A percentile compares a stretch with the other conserved stretches of the same genome.
Evolutionary conservation across 2,888 invertebrate species (phyloP).

Genomic region (Chymomyza fuscimana): DNA sequence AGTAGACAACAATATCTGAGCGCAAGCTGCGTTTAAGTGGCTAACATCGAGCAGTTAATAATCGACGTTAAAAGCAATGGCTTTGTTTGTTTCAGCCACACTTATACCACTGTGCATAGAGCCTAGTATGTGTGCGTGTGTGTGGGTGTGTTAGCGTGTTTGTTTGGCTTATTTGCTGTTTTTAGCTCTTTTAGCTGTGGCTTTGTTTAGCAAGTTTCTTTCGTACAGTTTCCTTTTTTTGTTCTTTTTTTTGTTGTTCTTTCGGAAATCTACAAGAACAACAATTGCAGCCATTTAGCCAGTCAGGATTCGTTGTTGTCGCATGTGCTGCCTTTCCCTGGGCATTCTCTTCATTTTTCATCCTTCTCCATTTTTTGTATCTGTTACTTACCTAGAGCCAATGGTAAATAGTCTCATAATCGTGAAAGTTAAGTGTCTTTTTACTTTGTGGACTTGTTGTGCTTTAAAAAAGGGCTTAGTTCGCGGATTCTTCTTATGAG

Average conservation of each 20-base stretch:
- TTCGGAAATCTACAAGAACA: neutral
- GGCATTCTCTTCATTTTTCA: conserved; percentile 9
- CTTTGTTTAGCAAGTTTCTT: neutral
- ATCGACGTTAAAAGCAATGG: conserved; percentile 63
- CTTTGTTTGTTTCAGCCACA: conserved; percentile 30
- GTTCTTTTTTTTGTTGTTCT: conserved; percentile 9
- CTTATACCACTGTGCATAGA: conserved; percentile 5
- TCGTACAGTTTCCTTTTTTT: neutral
- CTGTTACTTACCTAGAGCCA: conserved; percentile 30
- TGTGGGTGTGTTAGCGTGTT: conserved; percentile 15
- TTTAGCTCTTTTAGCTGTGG: conserved; percentile 11
- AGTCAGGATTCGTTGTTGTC: conserved; percentile 26
- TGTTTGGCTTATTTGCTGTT: conserved; percentile 27
- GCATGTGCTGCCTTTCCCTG: conserved; percentile 8
- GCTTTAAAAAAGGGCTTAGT: conserved; percentile 7
- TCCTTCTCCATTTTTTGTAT: conserved; percentile 1
- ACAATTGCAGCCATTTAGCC: conserved; percentile 1
- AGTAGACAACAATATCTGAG: conserved; percentile 56
- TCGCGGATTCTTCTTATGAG: neutral
- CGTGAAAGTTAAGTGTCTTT: conserved; percentile 38
- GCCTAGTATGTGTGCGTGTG: conserved; percentile 12
- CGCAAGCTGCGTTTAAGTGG: conserved; percentile 54
- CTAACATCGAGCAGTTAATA: conserved; percentile 54
- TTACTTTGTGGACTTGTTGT: conserved; percentile 33
- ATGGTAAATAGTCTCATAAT: conserved; percentile 17